Conservation (phyloP, 2,888 invertebrate species). For the Tridacna gigas region DNA sequence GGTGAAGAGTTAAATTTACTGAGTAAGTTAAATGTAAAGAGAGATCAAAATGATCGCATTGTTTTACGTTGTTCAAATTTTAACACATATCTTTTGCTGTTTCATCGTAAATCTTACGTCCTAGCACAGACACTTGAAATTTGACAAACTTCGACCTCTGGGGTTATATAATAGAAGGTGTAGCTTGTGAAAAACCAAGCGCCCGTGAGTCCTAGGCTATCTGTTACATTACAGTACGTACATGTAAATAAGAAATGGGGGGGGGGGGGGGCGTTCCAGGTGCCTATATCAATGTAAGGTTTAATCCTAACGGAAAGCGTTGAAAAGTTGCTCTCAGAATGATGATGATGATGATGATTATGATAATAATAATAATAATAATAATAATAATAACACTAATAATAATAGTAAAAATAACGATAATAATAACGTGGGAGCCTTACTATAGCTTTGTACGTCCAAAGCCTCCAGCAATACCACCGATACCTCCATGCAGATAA, state of each 20-base stretch:
- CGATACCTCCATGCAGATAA: neutral
- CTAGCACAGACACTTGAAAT: too few relatives aligned
- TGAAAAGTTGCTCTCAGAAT: neutral
- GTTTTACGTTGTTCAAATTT: too few relatives aligned
- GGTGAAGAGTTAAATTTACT: too few relatives aligned
- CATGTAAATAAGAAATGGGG: neutral
- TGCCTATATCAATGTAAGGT: neutral
- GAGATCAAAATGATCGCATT: too few relatives aligned
- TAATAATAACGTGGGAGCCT: neutral
- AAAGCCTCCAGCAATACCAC: conserved; percentile 1
- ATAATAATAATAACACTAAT: neutral
- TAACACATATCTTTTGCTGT: too few relatives aligned
- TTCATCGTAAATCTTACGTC: too few relatives aligned
- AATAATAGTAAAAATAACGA: neutral
- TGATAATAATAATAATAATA: neutral
- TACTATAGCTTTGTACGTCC: neutral
- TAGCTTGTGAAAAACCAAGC: too few relatives aligned
- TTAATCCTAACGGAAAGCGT: neutral
- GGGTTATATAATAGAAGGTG: too few relatives aligned
- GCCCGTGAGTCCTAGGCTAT: too few relatives aligned
- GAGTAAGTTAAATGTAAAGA: too few relatives aligned
- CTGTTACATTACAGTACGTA: neutral
- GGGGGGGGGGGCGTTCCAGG: neutral
- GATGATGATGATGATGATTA: neutral
- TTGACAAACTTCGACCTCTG: too few relatives aligned